A percentile compares a stretch with the other conserved stretches of the same genome.
phyloP scores from a whole-genome alignment of 2,888 invertebrate genomes.

The Yponomeuta evonymella region DNA sequence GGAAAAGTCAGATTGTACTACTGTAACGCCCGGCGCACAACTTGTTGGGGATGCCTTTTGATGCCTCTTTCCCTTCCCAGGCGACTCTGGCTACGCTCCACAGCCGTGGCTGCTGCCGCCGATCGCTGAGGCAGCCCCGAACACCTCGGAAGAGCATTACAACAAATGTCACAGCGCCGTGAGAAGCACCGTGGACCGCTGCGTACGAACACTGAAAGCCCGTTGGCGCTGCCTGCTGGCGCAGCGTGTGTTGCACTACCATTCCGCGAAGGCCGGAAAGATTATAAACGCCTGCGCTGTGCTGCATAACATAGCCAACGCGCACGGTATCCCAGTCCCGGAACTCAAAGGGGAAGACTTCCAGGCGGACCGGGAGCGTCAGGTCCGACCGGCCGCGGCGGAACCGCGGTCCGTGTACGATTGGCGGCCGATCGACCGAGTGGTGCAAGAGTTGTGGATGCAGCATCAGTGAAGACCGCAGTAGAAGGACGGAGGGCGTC shows the following conservation, averaged over 20 bases:
- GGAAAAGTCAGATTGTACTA: too few species aligned
- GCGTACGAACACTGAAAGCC: constrained; percentile 16
- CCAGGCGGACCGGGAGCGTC: too few species aligned
- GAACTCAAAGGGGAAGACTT: too few species aligned
- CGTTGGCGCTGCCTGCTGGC: constrained; percentile 14
- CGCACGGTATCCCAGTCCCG: not conserved
- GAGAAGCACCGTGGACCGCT: constrained; percentile 14
- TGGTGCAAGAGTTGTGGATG: too few species aligned
- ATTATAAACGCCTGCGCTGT: not conserved
- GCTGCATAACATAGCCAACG: not conserved
- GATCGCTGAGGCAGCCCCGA: constrained; percentile 5
- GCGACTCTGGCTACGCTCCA: constrained; percentile 15
- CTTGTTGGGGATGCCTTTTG: too few species aligned
- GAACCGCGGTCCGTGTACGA: too few species aligned
- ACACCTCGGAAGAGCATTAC: constrained; percentile 14
- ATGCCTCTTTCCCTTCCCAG: not conserved
- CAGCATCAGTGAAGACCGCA: too few species aligned
- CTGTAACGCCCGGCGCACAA: too few species aligned
- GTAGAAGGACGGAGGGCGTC: too few species aligned
- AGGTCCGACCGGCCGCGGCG: too few species aligned
- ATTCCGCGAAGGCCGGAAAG: not conserved
- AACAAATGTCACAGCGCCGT: constrained; percentile 11
- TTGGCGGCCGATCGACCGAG: too few species aligned
- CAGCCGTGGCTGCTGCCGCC: constrained; percentile 15
- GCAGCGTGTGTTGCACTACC: not conserved